Evolutionary conservation across 1,140 invertebrate species (phyloP), one percentile per base, ranked within the genome.

Genomic region (Saccostrea echinata): DNA sequence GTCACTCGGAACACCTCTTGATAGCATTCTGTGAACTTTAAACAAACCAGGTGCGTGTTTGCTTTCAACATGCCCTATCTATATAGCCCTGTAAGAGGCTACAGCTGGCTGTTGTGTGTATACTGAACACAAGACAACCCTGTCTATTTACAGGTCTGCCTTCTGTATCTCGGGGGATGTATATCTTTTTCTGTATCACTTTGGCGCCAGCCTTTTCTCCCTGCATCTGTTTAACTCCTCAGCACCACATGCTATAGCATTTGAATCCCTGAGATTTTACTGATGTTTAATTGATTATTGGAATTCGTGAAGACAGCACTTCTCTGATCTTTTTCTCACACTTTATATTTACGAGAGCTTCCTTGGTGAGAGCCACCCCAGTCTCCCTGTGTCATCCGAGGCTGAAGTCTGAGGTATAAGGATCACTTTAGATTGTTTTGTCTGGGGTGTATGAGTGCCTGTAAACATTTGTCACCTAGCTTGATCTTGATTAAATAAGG

Each of bases 181-280:
- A 76, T 76, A 76, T 76, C 68, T 76, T 76, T 76, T 76, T 76
- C 68, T 76, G 68, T 76, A 76, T 76, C 68, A 76, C 68, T 76
- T 16, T 76, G 68, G 68, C 68, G 68, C 68, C 68, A 33, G 30
- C 27, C 27, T 76, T 76, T 76, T 76, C 68, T 33, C 68, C 68
- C 27, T 76, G 68, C 68, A 76, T 76, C 68, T 76, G 68, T 76
- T 76, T 76, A 76, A 30, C 27, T 76, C 68, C 27, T 76, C 68
- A 76, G 3, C 68, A 33, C 68, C 68, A 76, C 68, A 76, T 76
- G 68, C 68, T 30, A 2, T 33, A 76, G 27, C 68, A 76, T 76
- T 76, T 76, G 68, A 76, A 76, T 76, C 68, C 33, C 33, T 76
- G 68, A 76, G 68, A 76, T 76, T 76, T 76, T 27, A 76, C 68